Conservation (phyloP, 2,113 vertebrate species). For the Chaetodon trifascialis region DNA sequence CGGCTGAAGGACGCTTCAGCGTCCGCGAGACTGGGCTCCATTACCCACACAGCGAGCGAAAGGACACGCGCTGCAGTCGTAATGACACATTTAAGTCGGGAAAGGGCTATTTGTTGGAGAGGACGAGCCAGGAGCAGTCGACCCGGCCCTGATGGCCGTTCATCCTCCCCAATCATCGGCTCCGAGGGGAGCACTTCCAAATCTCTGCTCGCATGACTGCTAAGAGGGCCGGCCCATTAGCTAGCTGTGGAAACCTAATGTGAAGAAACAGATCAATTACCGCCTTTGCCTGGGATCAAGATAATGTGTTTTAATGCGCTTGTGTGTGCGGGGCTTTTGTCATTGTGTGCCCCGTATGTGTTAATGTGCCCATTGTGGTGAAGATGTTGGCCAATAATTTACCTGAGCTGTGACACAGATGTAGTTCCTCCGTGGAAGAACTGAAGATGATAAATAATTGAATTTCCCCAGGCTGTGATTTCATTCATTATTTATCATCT, state of each 20-base stretch:
- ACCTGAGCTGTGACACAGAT: conserved; percentile 58
- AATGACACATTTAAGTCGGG: conserved; percentile 52
- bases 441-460: conserved; percentile 59
- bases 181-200: conserved; percentile 53
- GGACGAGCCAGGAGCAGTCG: conserved; percentile 36
- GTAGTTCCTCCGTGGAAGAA: conserved; percentile 38
- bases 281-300: not conserved
- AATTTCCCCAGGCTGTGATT: conserved; percentile 52
- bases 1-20: conserved; percentile 46
- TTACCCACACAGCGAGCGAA: conserved; percentile 46
- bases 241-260: conserved; percentile 64
- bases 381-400: conserved; percentile 59
- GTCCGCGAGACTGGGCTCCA: conserved; percentile 31
- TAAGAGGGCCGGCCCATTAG: conserved; percentile 57
- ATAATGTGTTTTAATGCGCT: conserved; percentile 25
- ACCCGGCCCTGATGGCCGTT: conserved; percentile 24
- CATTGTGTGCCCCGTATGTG: not conserved
- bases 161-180: conserved; percentile 61
- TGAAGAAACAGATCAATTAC: conserved; percentile 66
- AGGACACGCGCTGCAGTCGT: conserved; percentile 42
- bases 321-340: not conserved
- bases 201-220: conserved; percentile 30
- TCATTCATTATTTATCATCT: conserved; percentile 73
- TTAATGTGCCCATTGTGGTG: conserved; percentile 11
- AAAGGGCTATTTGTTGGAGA: conserved; percentile 50